Evolutionary conservation across 2,797 vertebrate genomes (phyloP).

Genomic region (Tenualosa thibaudeaui): DNA sequence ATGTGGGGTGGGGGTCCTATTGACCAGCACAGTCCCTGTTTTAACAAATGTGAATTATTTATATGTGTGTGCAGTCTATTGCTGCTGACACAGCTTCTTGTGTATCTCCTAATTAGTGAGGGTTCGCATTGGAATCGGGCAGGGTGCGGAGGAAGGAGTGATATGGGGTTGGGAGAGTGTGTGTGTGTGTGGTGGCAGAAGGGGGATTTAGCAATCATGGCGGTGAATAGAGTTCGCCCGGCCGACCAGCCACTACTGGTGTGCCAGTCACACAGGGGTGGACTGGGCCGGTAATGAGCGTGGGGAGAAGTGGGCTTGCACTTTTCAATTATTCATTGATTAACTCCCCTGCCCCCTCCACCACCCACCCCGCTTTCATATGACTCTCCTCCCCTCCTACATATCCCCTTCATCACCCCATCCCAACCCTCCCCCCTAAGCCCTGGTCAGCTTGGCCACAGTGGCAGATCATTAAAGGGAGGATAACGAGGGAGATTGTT

Average conservation of each 20-base stretch:
- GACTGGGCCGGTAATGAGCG: conserved; percentile 52
- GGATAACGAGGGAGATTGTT: conserved; percentile 63
- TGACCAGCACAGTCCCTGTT: not conserved
- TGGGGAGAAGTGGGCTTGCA: conserved; percentile 39
- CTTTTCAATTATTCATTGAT: conserved; percentile 62
- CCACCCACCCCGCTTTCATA: conserved; percentile 51
- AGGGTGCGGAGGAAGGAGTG: not conserved
- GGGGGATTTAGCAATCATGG: conserved; percentile 16
- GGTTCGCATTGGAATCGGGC: conserved; percentile 8
- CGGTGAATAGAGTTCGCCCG: not conserved
- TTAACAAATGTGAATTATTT: conserved; percentile 51
- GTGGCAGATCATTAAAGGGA: conserved; percentile 55
- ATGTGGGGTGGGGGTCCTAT: not conserved
- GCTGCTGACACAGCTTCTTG: conserved; percentile 57
- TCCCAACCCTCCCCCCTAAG: not conserved
- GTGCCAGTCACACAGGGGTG: conserved; percentile 24
- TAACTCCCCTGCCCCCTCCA: conserved; percentile 41
- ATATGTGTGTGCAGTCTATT: conserved; percentile 47
- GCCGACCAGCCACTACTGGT: not conserved
- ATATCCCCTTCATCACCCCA: not conserved
- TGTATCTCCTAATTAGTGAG: conserved; percentile 58
- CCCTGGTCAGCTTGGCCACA: not conserved
- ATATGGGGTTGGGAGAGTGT: conserved; percentile 21
- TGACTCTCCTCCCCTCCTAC: conserved; percentile 32
- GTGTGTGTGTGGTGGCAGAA: conserved; percentile 30